Evolutionary conservation across 2,888 invertebrate genomes (phyloP), one percentile per base, ranked within the genome.

Genomic region (Apamea monoglypha): DNA sequence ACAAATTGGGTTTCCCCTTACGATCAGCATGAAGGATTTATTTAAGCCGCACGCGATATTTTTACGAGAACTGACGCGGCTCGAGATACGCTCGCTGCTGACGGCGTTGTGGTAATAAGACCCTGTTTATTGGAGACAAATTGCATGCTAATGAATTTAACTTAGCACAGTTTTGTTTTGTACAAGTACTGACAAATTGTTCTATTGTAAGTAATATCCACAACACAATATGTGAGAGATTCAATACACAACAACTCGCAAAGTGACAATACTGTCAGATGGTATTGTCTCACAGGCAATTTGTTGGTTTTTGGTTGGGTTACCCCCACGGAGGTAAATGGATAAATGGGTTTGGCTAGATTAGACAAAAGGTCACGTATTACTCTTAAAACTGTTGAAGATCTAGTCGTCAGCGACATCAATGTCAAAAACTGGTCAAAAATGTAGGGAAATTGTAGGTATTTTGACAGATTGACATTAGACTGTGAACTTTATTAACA

Each of bases 1-100:
- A 83, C 91, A 91, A 90, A 90, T 90, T 90, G 91, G 90, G 87
- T 87, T 87, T 89, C 91, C 89, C 87, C 87, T 91, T 91, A 86
- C 88, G 90, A 82, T 83, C 83, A 84, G 75, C 88, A 78, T 87
- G 85, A 84, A 91, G 88, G 90, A 91, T 89, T 90, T 90, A 91
- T 91, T 78, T 87, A 81, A 85, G 83, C 82, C 80, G 79, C 88
- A 89, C 86, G 86, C 88, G 87, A 91, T 91, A 87, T 86, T 87
- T 90, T 90, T 83, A 87, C 86, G 78, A 84, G 78, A 80, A 86
- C 70, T 83, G 82, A 87, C 79, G 80, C 36, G 69, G 36, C 76
- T 74, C 56, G 36, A 74, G 78, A 77, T 70, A 64, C 75, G 56
- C 80, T 72, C 56, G 64, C 74, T 74, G 44, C 50, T 71, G 70